Conservation (phyloP, 1,140 invertebrate genomes). For the Drosophila novamexicana region DNA sequence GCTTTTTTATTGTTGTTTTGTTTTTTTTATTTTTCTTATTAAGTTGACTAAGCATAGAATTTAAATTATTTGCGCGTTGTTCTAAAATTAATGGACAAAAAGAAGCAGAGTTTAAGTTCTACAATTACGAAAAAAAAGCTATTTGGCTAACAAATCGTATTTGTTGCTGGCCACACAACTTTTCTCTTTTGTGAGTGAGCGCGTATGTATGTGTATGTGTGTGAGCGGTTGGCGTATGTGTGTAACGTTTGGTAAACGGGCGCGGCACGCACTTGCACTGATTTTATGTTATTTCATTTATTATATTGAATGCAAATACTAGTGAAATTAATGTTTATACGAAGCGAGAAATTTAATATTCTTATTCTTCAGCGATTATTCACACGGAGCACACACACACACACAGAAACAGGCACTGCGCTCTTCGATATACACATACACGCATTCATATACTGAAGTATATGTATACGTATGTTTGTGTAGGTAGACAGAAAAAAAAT, state of each 20-base stretch:
- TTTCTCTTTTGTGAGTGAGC: slow-evolving; percentile 69
- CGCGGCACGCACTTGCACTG: slow-evolving; percentile 64
- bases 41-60: slow-evolving; percentile 23
- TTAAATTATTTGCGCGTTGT: slow-evolving; percentile 39
- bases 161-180: slow-evolving; percentile 73
- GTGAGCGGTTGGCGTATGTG: slow-evolving; percentile 41
- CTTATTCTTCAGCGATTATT: slow-evolving; percentile 47
- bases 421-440: slow-evolving; percentile 50
- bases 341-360: slow-evolving; percentile 35
- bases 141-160: slow-evolving; percentile 55
- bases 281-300: slow-evolving; percentile 39
- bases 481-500: slow-evolving; percentile 81
- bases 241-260: slow-evolving; percentile 64
- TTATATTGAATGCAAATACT: slow-evolving; percentile 38
- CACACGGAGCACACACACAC: slow-evolving; percentile 24
- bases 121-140: slow-evolving; percentile 30
- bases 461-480: slow-evolving; percentile 67
- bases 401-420: slow-evolving; percentile 25
- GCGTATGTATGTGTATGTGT: slow-evolving; percentile 32
- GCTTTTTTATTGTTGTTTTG: slow-evolving; percentile 28
- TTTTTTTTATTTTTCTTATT: slow-evolving; percentile 10
- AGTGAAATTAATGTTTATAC: slow-evolving; percentile 23
- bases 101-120: slow-evolving; percentile 34
- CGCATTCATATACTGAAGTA: slow-evolving; percentile 45
- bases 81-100: slow-evolving; percentile 35